A percentile compares a stretch with the other conserved stretches of the same genome.
Evolutionary conservation across 1,140 invertebrate species (phyloP).

Genomic region (Anastrepha obliqua): DNA sequence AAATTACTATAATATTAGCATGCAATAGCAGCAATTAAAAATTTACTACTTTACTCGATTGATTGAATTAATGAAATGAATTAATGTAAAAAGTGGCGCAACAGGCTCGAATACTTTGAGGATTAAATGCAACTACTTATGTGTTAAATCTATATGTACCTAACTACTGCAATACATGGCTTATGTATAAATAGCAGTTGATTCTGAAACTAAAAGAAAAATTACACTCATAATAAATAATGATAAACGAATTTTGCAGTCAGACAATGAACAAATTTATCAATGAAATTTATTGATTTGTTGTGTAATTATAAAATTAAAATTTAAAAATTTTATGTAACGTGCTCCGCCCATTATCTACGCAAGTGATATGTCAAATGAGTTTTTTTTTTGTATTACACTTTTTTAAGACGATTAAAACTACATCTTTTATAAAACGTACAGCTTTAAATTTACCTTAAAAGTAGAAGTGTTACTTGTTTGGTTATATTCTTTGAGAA

Average conservation of each 20-base stretch:
- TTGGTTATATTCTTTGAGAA: no score
- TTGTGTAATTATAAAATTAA: background rate
- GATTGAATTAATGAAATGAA: background rate
- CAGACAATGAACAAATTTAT: background rate
- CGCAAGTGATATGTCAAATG: background rate
- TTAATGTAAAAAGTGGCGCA: background rate
- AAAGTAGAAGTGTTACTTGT: no score
- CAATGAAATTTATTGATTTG: background rate
- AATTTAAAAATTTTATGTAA: background rate
- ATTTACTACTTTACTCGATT: background rate
- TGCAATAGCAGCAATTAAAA: background rate
- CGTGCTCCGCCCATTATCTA: conserved; percentile 4
- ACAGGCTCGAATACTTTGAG: conserved; percentile 30
- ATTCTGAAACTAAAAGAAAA: background rate
- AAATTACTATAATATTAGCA: background rate
- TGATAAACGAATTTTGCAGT: background rate
- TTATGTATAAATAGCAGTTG: background rate
- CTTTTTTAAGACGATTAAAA: no score
- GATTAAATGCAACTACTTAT: background rate
- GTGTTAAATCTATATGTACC: conserved; percentile 26
- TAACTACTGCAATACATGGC: background rate
- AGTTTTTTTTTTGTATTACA: conserved; percentile 14
- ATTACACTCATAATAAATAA: background rate
- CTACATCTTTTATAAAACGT: no score
- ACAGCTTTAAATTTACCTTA: no score